Evolutionary conservation across 2,797 vertebrate genomes (phyloP).

Genomic region (Bradypodion pumilum): DNA sequence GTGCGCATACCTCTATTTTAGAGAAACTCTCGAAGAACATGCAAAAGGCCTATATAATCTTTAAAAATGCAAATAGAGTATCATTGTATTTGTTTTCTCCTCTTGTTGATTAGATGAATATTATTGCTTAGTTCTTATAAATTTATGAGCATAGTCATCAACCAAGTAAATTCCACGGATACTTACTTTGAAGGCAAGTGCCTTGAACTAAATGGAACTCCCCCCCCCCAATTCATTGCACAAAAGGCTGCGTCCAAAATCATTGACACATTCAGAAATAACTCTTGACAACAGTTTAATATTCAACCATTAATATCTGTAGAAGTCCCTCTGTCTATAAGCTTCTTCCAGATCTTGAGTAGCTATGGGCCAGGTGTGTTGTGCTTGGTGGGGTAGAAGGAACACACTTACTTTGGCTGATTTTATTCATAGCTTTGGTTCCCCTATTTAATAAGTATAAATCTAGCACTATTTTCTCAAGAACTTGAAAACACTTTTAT

Average conservation of each 20-base stretch:
- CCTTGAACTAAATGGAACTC: neutral
- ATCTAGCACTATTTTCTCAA: neutral
- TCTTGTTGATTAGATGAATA: neutral
- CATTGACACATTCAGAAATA: neutral
- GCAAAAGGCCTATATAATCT: neutral
- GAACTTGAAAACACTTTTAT: no score
- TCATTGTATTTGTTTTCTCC: neutral
- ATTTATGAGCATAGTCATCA: neutral
- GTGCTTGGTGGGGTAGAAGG: no score
- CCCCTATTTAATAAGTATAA: neutral
- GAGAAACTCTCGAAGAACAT: neutral
- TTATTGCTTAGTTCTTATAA: neutral
- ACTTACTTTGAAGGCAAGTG: neutral
- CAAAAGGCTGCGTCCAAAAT: neutral
- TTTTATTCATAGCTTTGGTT: neutral
- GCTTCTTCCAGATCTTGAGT: neutral
- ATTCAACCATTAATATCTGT: neutral
- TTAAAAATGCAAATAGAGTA: neutral
- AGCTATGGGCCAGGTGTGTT: no score
- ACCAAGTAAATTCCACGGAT: neutral
- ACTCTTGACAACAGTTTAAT: neutral
- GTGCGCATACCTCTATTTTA: slow-evolving; percentile 1
- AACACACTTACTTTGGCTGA: neutral
- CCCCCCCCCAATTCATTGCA: neutral
- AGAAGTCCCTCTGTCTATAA: neutral